A percentile compares a stretch with the other conserved stretches of the same genome.
These are phyloP conservation scores for Salmo trutta DNA, from an alignment of 2,797 vertebrate genomes.

Conservation along the genomic window DNA sequence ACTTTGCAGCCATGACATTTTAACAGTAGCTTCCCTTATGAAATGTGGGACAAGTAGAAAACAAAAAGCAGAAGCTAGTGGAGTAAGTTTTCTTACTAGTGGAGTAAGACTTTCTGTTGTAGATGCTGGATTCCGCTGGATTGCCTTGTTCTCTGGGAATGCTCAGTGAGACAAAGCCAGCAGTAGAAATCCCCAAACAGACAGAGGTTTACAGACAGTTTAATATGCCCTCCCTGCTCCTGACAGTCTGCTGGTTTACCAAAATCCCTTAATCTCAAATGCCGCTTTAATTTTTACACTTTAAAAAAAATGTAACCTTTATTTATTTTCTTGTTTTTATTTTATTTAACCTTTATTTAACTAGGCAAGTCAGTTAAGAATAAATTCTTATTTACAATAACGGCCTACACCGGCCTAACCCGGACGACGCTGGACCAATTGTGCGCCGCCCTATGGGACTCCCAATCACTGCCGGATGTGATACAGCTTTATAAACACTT, in stretches of 20 bases:
- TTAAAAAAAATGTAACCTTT: too few relatives aligned
- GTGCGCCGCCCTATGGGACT: too few relatives aligned
- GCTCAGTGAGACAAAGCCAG: slow-evolving; percentile 23
- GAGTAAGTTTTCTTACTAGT: slow-evolving; percentile 14
- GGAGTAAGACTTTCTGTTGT: slow-evolving; percentile 3
- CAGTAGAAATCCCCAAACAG: slow-evolving; percentile 37
- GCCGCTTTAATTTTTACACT: slow-evolving; percentile 22
- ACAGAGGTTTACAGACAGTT: slow-evolving; percentile 38
- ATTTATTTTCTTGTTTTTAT: not conserved
- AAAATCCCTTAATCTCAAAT: slow-evolving; percentile 58
- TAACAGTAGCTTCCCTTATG: slow-evolving; percentile 42
- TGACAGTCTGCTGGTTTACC: slow-evolving; percentile 41
- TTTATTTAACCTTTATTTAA: too few relatives aligned
- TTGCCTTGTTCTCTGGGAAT: slow-evolving; percentile 19
- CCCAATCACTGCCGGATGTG: too few relatives aligned
- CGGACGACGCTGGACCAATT: too few relatives aligned
- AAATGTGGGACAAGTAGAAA: slow-evolving; percentile 44
- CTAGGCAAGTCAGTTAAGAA: too few relatives aligned
- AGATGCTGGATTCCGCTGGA: slow-evolving; percentile 38
- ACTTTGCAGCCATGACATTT: slow-evolving; percentile 30
- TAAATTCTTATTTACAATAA: too few relatives aligned
- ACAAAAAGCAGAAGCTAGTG: slow-evolving; percentile 48
- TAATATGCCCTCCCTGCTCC: slow-evolving; percentile 40
- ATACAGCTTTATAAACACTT: slow-evolving; percentile 11
- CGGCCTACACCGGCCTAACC: too few relatives aligned